Base-by-base conservation (phyloP, 2,113 vertebrate species). In the Pituophis catenifer region DNA sequence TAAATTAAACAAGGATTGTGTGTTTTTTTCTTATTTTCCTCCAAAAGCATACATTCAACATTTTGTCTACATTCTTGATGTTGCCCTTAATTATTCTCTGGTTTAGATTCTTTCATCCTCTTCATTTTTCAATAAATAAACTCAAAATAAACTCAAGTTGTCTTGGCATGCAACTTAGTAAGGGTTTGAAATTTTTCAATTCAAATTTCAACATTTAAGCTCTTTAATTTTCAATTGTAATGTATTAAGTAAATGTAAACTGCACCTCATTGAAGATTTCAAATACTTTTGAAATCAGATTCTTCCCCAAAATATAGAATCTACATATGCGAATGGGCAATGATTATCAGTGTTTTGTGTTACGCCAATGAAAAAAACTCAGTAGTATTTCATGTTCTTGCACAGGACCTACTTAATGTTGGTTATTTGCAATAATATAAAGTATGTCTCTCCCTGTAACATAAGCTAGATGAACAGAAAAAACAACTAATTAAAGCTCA, bases 401-500 rank as follows among this genome's bases (percentile, higher is more conserved):
- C 2, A 87, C 1, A 53, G 90, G 94, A 90, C 11, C 23, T 44
- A 44, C 94, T 94, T 55, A 94, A 89, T 48, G 21, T 12, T 90
- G 44, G 21, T 89, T 38, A 94, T 48, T 94, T 55, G 93, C 65
- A 85, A 44, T 89, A 89, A 85, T 54, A 48, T 89, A 91, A 89
- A 33, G 94, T 91, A 91, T 91, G 54, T 53, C 3, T 93, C 33
- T 93, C 21, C 54, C 88, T 81, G 26, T 94, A 93, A 44, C 90
- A 57, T 89, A 91, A 23, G 92, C 57, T 90, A 86, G 91, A 91
- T 19, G 29, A 93, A 57, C 15, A 93, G 12, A 93, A 54, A n/a
- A 26, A 93, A 93, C 87, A 95, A 92, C 53, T 93, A 94, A 94
- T 55, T 53, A 50, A 86, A 90, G 48, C 23, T 65, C 70, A 57